Conservation (phyloP, 2,888 invertebrate genomes). For the Ryuthela nishihirai region DNA sequence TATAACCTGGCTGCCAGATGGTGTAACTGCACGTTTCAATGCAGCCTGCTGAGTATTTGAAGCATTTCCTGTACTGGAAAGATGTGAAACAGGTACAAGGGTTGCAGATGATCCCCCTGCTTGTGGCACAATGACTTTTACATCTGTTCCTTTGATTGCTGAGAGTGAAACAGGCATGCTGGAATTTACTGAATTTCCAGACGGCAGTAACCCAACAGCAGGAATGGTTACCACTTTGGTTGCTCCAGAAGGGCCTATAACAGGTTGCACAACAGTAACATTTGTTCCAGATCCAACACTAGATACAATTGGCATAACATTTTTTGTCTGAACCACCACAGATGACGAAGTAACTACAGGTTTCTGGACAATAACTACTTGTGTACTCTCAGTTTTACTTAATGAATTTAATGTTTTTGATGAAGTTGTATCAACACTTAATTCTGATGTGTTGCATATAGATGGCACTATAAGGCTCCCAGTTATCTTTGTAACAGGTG, state of each 20-base stretch:
- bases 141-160: conserved; percentile 15
- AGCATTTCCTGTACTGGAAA: conserved; percentile 4
- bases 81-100: conserved; percentile 16
- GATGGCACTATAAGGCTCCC: not conserved
- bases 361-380: conserved; percentile 26
- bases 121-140: conserved; percentile 21
- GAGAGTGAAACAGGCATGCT: conserved; percentile 13
- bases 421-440: not conserved
- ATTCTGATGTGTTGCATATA: not conserved
- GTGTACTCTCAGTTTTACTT: conserved; percentile 12
- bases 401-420: not conserved
- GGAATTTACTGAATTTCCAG: too few species aligned
- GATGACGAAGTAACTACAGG: conserved; percentile 7
- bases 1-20: conserved; percentile 28
- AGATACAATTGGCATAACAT: too few species aligned
- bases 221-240: conserved; percentile 44
- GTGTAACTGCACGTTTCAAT: conserved; percentile 27
- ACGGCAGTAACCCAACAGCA: conserved; percentile 8
- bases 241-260: conserved; percentile 2
- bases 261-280: conserved; percentile 20
- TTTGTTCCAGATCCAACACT: conserved; percentile 14
- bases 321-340: conserved; percentile 13
- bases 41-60: not conserved
- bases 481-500: not conserved
- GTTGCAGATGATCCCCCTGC: conserved; percentile 8